Percentiles rank a stretch among this genome's conserved stretches.
Conservation (phyloP, 2,888 invertebrate species). For the Germaria angustata region DNA sequence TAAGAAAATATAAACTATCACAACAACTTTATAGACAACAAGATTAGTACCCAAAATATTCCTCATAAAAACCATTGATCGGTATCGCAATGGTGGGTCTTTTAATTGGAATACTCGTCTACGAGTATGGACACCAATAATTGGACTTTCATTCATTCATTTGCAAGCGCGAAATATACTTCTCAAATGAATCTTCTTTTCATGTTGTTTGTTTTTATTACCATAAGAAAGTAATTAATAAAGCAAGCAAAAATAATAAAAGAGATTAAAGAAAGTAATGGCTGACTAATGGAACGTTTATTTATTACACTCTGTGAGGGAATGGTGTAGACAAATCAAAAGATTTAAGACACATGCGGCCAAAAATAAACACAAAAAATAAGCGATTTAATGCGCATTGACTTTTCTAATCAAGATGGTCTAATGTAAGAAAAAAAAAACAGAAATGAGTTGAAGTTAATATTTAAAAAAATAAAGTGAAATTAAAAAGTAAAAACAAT, state of each 20-base stretch:
- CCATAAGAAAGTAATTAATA: slow-evolving; percentile 29
- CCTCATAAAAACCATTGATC: slow-evolving; percentile 50
- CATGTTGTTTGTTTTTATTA: not conserved
- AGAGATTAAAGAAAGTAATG: slow-evolving; percentile 4
- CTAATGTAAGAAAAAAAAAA: not conserved
- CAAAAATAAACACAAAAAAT: not conserved
- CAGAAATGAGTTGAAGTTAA: slow-evolving; percentile 19
- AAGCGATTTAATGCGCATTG: too few relatives aligned
- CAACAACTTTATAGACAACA: slow-evolving; percentile 36
- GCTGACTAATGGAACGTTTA: slow-evolving; percentile 50
- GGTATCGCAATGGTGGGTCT: slow-evolving; percentile 59
- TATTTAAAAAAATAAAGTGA: slow-evolving; percentile 39
- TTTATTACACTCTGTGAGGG: not conserved
- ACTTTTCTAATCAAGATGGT: slow-evolving; percentile 20
- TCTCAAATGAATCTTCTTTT: not conserved
- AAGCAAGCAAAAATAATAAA: slow-evolving; percentile 9
- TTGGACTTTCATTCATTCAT: slow-evolving; percentile 15
- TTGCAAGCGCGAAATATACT: not conserved
- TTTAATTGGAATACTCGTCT: slow-evolving; percentile 60
- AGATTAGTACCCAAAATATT: slow-evolving; percentile 3
- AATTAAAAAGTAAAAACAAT: slow-evolving; percentile 44
- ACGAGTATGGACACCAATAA: not conserved
- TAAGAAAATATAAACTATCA: not conserved
- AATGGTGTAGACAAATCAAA: not conserved
- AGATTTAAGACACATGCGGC: slow-evolving; percentile 30